A percentile compares a stretch with the other conserved stretches of the same genome.
These are phyloP conservation scores for Coregonus suidteri DNA, from an alignment of 2,797 vertebrate genomes.

Conservation along the genomic window DNA sequence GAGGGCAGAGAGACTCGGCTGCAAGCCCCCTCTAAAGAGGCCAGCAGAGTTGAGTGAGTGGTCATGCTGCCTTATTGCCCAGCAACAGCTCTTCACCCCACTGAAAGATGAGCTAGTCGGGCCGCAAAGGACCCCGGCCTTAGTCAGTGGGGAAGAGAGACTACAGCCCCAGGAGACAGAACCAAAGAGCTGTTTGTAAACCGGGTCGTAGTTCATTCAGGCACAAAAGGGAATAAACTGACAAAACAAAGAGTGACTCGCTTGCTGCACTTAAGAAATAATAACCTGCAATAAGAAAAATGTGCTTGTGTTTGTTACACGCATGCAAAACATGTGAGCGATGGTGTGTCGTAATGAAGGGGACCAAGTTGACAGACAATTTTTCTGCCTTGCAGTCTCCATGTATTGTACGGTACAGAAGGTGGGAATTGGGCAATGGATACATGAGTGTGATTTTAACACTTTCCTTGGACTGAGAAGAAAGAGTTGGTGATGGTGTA, in stretches of 20 bases:
- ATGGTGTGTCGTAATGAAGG: background rate
- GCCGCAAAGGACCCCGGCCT: constrained; percentile 21
- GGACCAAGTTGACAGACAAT: constrained; percentile 10
- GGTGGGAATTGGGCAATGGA: constrained; percentile 14
- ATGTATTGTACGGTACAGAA: background rate
- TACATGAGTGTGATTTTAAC: background rate
- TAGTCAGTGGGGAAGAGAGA: constrained; percentile 18
- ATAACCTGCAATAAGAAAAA: background rate
- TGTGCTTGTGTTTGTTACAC: background rate
- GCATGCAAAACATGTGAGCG: background rate
- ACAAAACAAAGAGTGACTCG: background rate
- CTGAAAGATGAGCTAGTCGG: constrained; percentile 36
- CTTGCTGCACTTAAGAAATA: too few relatives aligned
- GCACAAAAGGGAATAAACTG: background rate
- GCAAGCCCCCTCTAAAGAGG: constrained; percentile 1
- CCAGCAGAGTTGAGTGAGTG: constrained; percentile 19
- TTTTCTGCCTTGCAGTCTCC: background rate
- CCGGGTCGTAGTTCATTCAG: background rate
- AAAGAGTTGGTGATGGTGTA: background rate
- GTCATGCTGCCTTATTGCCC: constrained; percentile 47
- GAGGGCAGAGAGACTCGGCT: constrained; percentile 25
- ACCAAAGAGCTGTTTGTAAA: constrained; percentile 21
- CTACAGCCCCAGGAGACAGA: constrained; percentile 13
- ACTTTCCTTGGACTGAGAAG: background rate
- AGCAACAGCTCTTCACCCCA: constrained; percentile 38